Conservation (phyloP, 23 tunicate species). For the Trididemnum nubilum region DNA sequence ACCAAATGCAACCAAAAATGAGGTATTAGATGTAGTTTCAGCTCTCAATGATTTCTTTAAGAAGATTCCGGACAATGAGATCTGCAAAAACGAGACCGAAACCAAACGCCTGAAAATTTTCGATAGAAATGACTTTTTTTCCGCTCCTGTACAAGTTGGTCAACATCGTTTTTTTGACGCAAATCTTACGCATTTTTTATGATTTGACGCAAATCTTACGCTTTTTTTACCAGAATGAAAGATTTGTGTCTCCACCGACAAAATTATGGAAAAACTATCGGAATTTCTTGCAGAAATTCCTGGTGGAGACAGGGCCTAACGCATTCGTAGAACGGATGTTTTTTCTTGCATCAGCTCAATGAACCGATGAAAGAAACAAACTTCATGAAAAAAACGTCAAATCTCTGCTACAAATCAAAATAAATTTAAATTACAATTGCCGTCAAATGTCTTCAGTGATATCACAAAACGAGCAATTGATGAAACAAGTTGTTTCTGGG, state of each 20-base stretch:
- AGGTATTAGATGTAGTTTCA: conserved; percentile 58
- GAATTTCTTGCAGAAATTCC: too few relatives aligned
- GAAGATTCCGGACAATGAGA: conserved; percentile 50
- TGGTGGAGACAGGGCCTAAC: too few relatives aligned
- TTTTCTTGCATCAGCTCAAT: conserved; percentile 9
- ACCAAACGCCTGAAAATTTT: conserved; percentile 49
- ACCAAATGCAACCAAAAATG: conserved; percentile 53
- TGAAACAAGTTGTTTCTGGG: too few relatives aligned
- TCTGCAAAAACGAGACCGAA: conserved; percentile 47
- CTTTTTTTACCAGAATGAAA: too few relatives aligned
- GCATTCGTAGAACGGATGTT: conserved; percentile 28
- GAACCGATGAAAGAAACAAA: conserved; percentile 30
- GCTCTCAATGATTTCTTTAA: conserved; percentile 60
- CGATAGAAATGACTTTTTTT: conserved; percentile 45
- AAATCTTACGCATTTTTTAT: too few relatives aligned
- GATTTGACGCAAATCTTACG: too few relatives aligned
- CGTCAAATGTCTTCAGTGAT: too few relatives aligned
- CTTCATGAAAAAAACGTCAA: conserved; percentile 10
- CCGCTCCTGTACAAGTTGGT: conserved; percentile 61
- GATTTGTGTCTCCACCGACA: too few relatives aligned
- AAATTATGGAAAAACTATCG: too few relatives aligned
- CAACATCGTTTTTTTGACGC: conserved; percentile 40
- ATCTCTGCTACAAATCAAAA: too few relatives aligned
- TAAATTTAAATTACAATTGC: too few relatives aligned
- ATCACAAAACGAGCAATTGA: too few relatives aligned